phyloP scores from a whole-genome alignment of 2,113 vertebrate species.

The Dolichallabes microphthalmus region DNA sequence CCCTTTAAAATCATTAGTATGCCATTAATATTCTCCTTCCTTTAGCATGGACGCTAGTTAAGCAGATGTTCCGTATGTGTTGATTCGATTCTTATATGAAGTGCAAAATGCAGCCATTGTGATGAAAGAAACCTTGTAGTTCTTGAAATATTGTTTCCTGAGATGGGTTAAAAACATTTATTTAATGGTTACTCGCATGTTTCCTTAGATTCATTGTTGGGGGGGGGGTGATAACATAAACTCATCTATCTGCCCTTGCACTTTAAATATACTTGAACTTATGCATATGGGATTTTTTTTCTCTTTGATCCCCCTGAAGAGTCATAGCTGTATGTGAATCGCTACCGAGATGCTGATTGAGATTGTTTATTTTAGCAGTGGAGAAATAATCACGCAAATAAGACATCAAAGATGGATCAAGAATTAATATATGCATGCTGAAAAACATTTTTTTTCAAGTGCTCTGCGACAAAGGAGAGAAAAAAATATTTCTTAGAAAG shows the following conservation, averaged over 20 bases:
- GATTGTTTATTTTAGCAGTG: conserved; percentile 56
- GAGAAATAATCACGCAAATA: conserved; percentile 78
- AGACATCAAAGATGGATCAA: conserved; percentile 79
- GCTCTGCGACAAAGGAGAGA: conserved; percentile 70
- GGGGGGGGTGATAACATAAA: not conserved
- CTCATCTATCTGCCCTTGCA: conserved; percentile 30
- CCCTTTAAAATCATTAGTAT: not conserved
- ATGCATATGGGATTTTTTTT: conserved; percentile 59
- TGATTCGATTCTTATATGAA: not conserved
- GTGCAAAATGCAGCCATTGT: not conserved
- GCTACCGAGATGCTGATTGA: conserved; percentile 65
- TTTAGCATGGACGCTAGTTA: not conserved
- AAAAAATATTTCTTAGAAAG: conserved; percentile 76
- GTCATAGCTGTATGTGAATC: conserved; percentile 61
- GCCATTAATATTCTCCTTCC: not conserved
- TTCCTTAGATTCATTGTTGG: not conserved
- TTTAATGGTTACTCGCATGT: not conserved
- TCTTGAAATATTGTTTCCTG: not conserved
- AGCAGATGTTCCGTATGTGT: not conserved
- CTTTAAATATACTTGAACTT: conserved; percentile 63
- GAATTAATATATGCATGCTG: conserved; percentile 76
- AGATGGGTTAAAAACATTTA: not conserved
- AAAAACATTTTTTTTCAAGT: conserved; percentile 73
- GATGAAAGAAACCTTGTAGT: not conserved
- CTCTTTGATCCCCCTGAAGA: conserved; percentile 65